phyloP scores from a whole-genome alignment of 2,888 invertebrate genomes.

The Mythimna vitellina region DNA sequence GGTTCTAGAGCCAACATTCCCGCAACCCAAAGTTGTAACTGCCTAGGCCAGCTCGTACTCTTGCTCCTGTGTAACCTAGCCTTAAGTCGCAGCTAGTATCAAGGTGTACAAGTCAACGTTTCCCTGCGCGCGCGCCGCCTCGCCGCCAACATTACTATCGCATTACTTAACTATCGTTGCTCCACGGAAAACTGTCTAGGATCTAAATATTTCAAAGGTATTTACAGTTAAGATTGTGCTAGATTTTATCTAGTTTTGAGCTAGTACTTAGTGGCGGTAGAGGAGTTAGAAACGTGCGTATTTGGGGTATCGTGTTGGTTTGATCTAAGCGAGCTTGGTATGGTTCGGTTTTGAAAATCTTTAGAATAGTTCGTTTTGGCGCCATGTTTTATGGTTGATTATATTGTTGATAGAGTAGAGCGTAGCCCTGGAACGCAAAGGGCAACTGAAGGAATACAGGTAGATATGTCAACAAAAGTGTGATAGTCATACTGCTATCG shows the following conservation, averaged over 20 bases:
- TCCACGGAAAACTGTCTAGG: slow-evolving; percentile 63
- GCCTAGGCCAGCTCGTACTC: background rate
- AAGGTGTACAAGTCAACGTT: slow-evolving; percentile 72
- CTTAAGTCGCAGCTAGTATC: slow-evolving; percentile 53
- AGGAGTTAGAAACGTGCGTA: slow-evolving; percentile 9
- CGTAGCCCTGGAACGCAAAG: too few relatives aligned
- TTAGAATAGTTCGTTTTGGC: background rate
- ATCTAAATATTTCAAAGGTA: slow-evolving; percentile 63
- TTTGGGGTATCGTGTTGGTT: slow-evolving; percentile 44
- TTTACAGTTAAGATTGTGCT: slow-evolving; percentile 61
- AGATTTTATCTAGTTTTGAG: slow-evolving; percentile 53
- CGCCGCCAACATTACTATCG: slow-evolving; percentile 71
- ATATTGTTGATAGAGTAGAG: background rate
- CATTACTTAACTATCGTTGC: slow-evolving; percentile 70
- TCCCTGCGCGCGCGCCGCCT: slow-evolving; percentile 68
- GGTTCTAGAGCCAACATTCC: too few relatives aligned
- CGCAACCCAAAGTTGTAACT: background rate
- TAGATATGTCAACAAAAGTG: too few relatives aligned
- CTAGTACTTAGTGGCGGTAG: slow-evolving; percentile 25
- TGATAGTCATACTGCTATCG: too few relatives aligned
- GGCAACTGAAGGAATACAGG: too few relatives aligned
- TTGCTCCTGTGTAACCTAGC: background rate
- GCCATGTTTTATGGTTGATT: background rate
- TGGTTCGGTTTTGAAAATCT: slow-evolving; percentile 12
- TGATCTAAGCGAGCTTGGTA: slow-evolving; percentile 29